A percentile compares a stretch with the other conserved stretches of the same genome.
These are phyloP conservation scores for Andrena haemorrhoa DNA, from an alignment of 2,888 invertebrate genomes.

Conservation along the genomic window DNA sequence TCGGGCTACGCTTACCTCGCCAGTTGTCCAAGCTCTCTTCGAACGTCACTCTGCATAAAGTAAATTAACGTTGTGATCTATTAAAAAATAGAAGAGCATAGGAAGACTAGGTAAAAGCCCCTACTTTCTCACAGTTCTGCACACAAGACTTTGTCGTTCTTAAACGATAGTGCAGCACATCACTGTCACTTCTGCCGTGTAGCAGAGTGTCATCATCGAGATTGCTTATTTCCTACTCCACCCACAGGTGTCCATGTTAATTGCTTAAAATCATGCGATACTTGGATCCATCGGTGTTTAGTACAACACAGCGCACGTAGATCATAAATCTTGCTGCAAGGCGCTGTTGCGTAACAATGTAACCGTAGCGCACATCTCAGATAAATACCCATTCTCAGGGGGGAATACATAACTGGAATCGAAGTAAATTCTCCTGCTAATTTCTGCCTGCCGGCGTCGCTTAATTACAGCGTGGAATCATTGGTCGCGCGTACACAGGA, in stretches of 20 bases:
- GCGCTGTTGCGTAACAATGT: constrained; percentile 12
- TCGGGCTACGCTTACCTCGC: too few species aligned
- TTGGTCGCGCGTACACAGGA: constrained; percentile 35
- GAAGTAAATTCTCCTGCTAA: constrained; percentile 54
- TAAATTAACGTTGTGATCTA: too few species aligned
- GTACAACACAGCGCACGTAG: constrained; percentile 46
- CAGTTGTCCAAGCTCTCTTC: too few species aligned
- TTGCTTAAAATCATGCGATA: constrained; percentile 63
- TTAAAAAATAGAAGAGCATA: too few species aligned
- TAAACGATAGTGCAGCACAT: background rate
- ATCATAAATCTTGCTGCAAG: constrained; percentile 60
- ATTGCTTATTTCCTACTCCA: background rate
- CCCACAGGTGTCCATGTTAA: constrained; percentile 41
- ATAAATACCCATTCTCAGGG: constrained; percentile 51
- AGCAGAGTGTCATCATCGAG: background rate
- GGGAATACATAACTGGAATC: constrained; percentile 54
- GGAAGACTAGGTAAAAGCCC: too few species aligned
- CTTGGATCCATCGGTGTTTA: constrained; percentile 51
- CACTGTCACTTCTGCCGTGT: background rate
- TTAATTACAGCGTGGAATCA: constrained; percentile 34
- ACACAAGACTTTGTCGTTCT: too few species aligned
- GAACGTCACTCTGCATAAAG: too few species aligned
- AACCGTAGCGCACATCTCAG: constrained; percentile 16
- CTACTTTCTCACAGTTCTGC: too few species aligned
- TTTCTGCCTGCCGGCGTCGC: background rate